phyloP scores from a whole-genome alignment of 2,888 invertebrate species.

The Megastigmus dorsalis region DNA sequence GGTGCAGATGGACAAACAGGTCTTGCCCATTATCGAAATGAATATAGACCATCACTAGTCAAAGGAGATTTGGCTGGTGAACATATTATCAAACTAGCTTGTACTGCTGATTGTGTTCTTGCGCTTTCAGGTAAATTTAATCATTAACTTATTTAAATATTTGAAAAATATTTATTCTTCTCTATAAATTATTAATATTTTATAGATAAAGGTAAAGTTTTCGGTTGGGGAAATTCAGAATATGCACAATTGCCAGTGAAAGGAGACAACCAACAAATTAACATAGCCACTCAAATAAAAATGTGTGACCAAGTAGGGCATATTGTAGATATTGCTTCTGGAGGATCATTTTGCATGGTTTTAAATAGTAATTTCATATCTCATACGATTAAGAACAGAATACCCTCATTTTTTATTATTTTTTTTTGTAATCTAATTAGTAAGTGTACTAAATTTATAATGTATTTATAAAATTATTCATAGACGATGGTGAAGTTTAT shows the following conservation, averaged over 20 bases:
- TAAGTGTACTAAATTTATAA: neutral
- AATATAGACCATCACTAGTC: slow-evolving; percentile 78
- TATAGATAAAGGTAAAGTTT: slow-evolving; percentile 89
- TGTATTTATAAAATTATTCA: slow-evolving; percentile 15
- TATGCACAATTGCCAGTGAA: slow-evolving; percentile 86
- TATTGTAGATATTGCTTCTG: slow-evolving; percentile 87
- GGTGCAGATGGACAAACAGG: slow-evolving; percentile 97
- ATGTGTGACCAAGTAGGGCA: slow-evolving; percentile 82
- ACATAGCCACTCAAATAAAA: slow-evolving; percentile 81
- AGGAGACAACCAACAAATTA: slow-evolving; percentile 81
- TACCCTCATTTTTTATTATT: neutral
- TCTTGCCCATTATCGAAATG: slow-evolving; percentile 81
- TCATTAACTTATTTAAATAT: too few species aligned
- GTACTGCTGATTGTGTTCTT: slow-evolving; percentile 89
- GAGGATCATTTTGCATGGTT: slow-evolving; percentile 90
- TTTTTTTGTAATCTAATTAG: neutral
- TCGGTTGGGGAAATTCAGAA: slow-evolving; percentile 98
- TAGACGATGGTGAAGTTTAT: slow-evolving; percentile 89
- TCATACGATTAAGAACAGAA: neutral
- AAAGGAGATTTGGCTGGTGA: slow-evolving; percentile 90
- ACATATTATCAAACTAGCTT: slow-evolving; percentile 86
- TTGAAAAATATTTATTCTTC: neutral
- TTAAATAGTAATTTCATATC: slow-evolving; percentile 80
- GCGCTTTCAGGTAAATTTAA: slow-evolving; percentile 87
- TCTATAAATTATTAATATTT: neutral